Conservation (phyloP, 2,797 vertebrate genomes). For the Platyrinchus mystaceus region DNA sequence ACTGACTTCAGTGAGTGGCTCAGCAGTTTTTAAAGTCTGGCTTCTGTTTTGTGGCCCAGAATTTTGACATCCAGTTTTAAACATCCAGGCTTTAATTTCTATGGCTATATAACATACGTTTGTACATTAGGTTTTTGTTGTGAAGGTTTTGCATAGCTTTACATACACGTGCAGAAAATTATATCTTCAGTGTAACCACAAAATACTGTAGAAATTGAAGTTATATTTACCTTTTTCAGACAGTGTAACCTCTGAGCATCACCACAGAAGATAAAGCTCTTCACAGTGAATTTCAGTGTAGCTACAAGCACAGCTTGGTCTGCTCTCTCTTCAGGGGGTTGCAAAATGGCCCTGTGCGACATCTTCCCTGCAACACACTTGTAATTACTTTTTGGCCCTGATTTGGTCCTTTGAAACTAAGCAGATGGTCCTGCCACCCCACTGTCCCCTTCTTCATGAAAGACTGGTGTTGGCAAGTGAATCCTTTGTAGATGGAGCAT, state of each 20-base stretch:
- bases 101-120: background rate
- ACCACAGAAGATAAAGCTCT: background rate
- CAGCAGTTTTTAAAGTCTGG: background rate
- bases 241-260: background rate
- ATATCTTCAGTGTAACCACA: background rate
- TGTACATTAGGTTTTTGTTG: background rate
- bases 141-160: background rate
- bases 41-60: background rate
- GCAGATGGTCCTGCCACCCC: constrained; percentile 39
- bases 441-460: background rate
- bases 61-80: background rate
- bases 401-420: constrained; percentile 12
- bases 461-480: background rate
- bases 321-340: background rate
- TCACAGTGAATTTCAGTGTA: background rate
- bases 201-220: background rate
- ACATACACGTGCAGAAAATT: background rate
- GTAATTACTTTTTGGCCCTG: background rate
- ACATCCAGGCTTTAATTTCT: background rate
- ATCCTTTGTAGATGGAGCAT: background rate
- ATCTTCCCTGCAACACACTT: background rate
- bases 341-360: background rate
- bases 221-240: background rate
- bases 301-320: background rate
- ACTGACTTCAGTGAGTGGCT: background rate